Conservation (phyloP, 2,888 invertebrate species). For the Sarcophaga carnaria region DNA sequence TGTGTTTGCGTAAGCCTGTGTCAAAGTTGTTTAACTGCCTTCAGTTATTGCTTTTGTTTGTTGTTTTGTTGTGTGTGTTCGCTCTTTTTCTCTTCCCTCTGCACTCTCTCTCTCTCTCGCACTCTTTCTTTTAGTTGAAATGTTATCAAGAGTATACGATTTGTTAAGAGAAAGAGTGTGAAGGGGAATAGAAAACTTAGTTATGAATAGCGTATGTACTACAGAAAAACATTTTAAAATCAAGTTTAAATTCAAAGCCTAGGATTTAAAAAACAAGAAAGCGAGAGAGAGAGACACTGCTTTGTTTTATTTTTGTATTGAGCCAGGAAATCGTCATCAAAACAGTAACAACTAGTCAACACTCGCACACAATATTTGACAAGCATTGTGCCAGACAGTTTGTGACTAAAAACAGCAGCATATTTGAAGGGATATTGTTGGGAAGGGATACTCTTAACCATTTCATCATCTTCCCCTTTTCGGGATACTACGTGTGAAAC, state of each 20-base stretch:
- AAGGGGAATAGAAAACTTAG: no score
- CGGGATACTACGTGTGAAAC: no score
- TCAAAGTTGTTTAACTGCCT: not conserved
- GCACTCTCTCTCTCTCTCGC: not conserved
- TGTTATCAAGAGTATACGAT: not conserved
- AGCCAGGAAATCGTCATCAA: not conserved
- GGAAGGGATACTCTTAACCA: no score
- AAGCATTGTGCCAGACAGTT: no score
- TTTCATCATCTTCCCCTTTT: no score
- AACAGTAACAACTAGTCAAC: conserved; percentile 3
- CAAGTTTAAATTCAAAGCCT: conserved; percentile 35
- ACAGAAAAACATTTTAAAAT: not conserved
- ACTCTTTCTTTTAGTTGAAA: not conserved
- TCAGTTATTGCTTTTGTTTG: not conserved
- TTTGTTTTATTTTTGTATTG: no score
- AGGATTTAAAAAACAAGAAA: conserved; percentile 23
- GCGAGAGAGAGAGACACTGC: not conserved
- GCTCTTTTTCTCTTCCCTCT: no score
- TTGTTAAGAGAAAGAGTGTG: not conserved
- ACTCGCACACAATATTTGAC: not conserved
- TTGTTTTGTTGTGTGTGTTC: no score
- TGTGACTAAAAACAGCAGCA: no score
- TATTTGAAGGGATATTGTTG: no score
- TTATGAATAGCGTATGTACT: no score
- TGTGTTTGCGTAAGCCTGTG: not conserved